Conservation (phyloP, 2,888 invertebrate species). For the Dasysyrphus tricinctus region DNA sequence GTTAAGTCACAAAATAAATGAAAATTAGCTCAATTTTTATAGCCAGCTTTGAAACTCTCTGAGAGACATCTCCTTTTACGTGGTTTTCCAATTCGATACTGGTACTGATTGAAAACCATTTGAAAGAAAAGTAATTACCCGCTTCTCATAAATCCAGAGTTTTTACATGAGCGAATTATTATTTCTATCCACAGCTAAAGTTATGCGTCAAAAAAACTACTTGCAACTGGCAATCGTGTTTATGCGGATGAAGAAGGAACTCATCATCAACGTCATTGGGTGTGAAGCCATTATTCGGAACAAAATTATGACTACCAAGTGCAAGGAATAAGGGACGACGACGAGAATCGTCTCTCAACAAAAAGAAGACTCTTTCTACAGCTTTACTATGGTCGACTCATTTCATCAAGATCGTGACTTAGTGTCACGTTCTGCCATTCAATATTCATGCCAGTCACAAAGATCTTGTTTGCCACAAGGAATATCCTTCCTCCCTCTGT, state of each 20-base stretch:
- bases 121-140: conserved; percentile 18
- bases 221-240: conserved; percentile 53
- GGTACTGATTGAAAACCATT: neutral
- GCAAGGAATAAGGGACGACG: neutral
- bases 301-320: conserved; percentile 69
- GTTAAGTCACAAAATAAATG: no score
- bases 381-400: conserved; percentile 48
- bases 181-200: neutral
- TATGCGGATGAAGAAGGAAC: conserved; percentile 53
- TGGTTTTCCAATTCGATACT: neutral
- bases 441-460: conserved; percentile 69
- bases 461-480: conserved; percentile 65
- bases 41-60: neutral
- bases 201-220: conserved; percentile 43
- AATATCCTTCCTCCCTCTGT: conserved; percentile 51
- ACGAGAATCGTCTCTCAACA: neutral
- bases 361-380: no score
- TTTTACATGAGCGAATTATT: conserved; percentile 20
- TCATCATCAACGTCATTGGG: conserved; percentile 74
- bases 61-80: neutral
- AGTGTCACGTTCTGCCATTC: conserved; percentile 80
- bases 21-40: no score
- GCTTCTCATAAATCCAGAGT: conserved; percentile 26
- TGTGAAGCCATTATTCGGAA: conserved; percentile 70
- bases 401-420: conserved; percentile 81